Evolutionary conservation across 2,888 invertebrate genomes (phyloP).

Genomic region (Pegoplata infirma): DNA sequence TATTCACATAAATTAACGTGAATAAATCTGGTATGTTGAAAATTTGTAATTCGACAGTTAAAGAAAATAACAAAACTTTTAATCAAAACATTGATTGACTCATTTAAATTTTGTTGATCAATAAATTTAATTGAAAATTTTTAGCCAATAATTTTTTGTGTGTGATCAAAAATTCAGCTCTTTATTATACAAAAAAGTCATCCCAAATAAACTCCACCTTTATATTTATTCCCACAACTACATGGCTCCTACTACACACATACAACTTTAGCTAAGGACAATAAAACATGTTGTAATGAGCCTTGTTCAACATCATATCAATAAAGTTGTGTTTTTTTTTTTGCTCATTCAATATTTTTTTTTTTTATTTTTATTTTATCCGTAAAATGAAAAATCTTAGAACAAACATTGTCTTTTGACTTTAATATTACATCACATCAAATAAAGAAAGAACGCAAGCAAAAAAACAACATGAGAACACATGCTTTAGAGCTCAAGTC

Average conservation of each 20-base stretch:
- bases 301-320: conserved; percentile 68
- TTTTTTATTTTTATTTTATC: neutral
- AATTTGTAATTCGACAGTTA: too few species aligned
- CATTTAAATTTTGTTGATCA: too few species aligned
- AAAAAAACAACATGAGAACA: neutral
- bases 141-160: too few species aligned
- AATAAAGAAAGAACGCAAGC: conserved; percentile 23
- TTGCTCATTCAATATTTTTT: conserved; percentile 23
- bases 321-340: conserved; percentile 64
- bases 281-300: conserved; percentile 69
- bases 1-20: too few species aligned
- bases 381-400: conserved; percentile 1
- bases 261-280: conserved; percentile 46
- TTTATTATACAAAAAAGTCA: too few species aligned
- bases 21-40: too few species aligned
- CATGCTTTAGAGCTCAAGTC: conserved; percentile 30
- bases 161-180: too few species aligned
- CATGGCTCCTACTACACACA: neutral
- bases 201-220: too few species aligned
- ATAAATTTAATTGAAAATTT: too few species aligned
- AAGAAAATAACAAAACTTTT: too few species aligned
- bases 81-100: too few species aligned
- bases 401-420: conserved; percentile 58
- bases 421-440: conserved; percentile 49
- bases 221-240: neutral